These are phyloP conservation scores for Python bivittatus DNA, from an alignment of 2,113 vertebrate species.

Conservation along the genomic window DNA sequence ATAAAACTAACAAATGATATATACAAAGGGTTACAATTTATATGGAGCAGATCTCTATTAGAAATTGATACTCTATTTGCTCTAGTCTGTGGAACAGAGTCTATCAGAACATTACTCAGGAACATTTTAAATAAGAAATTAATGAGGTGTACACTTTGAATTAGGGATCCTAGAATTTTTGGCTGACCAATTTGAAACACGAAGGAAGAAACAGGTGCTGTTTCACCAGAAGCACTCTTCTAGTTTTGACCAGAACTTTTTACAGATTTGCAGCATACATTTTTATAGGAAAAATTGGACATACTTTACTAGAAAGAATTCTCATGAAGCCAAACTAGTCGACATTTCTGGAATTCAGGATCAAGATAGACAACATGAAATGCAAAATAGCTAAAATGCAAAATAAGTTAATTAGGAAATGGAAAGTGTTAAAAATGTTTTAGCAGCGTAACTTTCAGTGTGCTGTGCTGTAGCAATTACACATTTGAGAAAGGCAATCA, in stretches of 20 bases:
- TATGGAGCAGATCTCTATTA: too few relatives aligned
- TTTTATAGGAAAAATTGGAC: not conserved
- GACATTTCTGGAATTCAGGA: not conserved
- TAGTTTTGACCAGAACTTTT: not conserved
- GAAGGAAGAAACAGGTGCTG: not conserved
- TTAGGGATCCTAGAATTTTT: not conserved
- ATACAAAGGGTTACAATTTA: too few relatives aligned
- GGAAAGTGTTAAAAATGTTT: not conserved
- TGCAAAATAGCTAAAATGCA: not conserved
- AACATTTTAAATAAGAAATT: not conserved
- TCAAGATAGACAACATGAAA: not conserved
- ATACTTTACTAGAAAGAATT: not conserved
- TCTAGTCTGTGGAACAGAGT: not conserved
- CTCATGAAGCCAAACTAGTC: not conserved
- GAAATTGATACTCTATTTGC: too few relatives aligned
- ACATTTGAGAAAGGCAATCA: not conserved
- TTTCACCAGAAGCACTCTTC: not conserved
- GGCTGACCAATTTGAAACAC: not conserved
- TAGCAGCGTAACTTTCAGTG: not conserved
- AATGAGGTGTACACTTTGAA: not conserved
- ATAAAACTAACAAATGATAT: too few relatives aligned
- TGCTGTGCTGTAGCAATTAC: not conserved
- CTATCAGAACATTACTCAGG: not conserved
- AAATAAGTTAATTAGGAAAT: not conserved
- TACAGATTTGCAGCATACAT: not conserved